These are phyloP conservation scores for Fringilla coelebs DNA, from an alignment of 2,797 vertebrate species.

Conservation along the genomic window DNA sequence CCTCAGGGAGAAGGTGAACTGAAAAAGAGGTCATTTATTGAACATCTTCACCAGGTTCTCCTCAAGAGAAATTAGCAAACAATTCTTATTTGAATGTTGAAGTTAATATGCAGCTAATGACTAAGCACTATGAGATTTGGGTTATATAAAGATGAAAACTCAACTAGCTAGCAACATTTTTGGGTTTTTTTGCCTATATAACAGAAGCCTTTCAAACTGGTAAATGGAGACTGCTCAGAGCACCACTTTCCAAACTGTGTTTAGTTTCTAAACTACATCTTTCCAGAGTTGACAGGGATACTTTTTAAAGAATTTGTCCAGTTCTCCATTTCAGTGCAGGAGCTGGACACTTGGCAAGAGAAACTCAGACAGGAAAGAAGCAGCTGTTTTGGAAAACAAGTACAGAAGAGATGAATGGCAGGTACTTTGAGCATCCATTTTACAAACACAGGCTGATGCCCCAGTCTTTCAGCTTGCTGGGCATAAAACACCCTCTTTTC, in stretches of 20 bases:
- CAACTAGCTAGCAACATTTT: neutral
- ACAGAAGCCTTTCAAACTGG: neutral
- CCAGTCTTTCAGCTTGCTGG: neutral
- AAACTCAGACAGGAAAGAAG: neutral
- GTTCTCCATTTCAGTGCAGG: neutral
- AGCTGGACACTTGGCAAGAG: neutral
- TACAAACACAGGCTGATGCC: neutral
- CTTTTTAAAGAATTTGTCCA: neutral
- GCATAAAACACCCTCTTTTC: neutral
- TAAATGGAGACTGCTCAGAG: neutral
- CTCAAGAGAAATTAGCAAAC: neutral
- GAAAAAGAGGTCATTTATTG: neutral
- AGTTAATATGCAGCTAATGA: neutral
- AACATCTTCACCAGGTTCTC: neutral
- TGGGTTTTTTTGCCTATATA: neutral
- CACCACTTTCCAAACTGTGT: neutral
- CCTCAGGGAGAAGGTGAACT: neutral
- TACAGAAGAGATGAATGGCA: neutral
- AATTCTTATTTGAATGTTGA: neutral
- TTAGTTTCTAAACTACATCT: neutral
- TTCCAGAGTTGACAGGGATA: neutral
- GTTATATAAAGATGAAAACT: neutral
- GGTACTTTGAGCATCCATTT: neutral
- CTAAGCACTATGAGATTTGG: neutral
- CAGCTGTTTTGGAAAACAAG: neutral